Evolutionary conservation across 2,797 vertebrate genomes (phyloP).

Genomic region (Lacerta bilineata): DNA sequence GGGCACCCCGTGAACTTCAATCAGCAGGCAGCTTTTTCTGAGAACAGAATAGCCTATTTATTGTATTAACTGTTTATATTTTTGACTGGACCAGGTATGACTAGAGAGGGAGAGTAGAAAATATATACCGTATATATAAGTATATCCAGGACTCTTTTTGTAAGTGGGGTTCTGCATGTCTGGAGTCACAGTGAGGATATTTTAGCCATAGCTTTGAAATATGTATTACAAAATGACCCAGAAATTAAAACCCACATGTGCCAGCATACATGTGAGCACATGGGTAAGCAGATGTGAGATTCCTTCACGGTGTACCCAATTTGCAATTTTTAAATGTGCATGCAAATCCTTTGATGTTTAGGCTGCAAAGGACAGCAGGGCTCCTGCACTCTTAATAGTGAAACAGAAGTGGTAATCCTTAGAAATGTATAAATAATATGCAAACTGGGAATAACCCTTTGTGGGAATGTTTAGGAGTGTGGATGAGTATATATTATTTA

Average conservation of each 20-base stretch:
- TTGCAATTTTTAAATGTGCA: neutral
- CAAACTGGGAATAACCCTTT: no score
- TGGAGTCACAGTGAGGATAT: neutral
- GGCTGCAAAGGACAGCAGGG: neutral
- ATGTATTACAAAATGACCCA: neutral
- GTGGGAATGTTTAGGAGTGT: no score
- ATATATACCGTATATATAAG: neutral
- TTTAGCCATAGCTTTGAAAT: neutral
- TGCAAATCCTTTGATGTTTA: neutral
- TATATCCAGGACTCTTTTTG: neutral
- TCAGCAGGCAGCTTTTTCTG: slow-evolving; percentile 16
- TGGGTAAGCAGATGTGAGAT: neutral
- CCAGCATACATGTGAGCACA: neutral
- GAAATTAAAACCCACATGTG: neutral
- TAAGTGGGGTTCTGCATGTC: neutral
- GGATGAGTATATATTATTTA: no score
- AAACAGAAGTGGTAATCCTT: neutral
- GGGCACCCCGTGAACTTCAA: slow-evolving; percentile 13
- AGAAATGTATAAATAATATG: no score
- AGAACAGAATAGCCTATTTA: slow-evolving; percentile 2
- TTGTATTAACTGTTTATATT: slow-evolving; percentile 37
- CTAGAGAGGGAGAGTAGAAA: neutral
- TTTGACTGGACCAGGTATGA: neutral
- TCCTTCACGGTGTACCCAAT: neutral
- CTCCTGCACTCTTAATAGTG: neutral